Evolutionary conservation across 2,113 vertebrate species (phyloP), one percentile per base, ranked within the genome.

Genomic region (Arizona elegans): DNA sequence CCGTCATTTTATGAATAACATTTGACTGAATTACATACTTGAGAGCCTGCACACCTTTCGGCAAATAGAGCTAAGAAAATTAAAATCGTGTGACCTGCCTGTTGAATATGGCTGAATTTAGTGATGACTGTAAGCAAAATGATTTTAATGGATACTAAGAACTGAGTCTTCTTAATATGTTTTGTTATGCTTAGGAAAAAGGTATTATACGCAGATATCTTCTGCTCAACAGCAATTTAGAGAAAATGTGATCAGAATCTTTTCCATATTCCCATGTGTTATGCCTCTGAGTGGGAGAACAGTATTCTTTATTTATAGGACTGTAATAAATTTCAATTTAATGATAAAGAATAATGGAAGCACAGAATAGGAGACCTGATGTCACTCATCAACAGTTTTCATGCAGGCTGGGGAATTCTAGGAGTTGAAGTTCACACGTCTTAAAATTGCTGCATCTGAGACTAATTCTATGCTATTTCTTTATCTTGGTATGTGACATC

Each of bases 1-100:
- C 33, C 62, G 54, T 59, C 81, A 59, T 91, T 91, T 87, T 59
- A 91, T 87, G 55, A 62, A 91, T 86, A 91, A 87, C n/a, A 87
- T 91, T 33, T 91, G 81, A 50, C 81, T 91, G 54, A 91, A 86
- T 43, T 59, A 62, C 9, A 17, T 91, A 59, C 50, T 91, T 91
- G 52, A 86, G 75, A 91, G 53, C 86, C 55, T 86, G 58, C 17
- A n/a, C 43, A 59, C 81, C 81, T 81, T 91, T 43, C 59, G 91
- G 91, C 81, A 59, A 87, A 59, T 17, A 87, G 53, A 53, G 11
- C 47, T 62, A 62, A 59, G 43, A 87, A 92, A 92, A 92, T 62
- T 87, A 62, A 92, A 43, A 62, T 8, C 5, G 85, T 91, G 81
- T 87, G 91, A 50, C 55, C 55, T 59, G 81, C 54, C 86, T 86